phyloP scores from a whole-genome alignment of 2,888 invertebrate genomes.

The Drosophila basisetae region DNA sequence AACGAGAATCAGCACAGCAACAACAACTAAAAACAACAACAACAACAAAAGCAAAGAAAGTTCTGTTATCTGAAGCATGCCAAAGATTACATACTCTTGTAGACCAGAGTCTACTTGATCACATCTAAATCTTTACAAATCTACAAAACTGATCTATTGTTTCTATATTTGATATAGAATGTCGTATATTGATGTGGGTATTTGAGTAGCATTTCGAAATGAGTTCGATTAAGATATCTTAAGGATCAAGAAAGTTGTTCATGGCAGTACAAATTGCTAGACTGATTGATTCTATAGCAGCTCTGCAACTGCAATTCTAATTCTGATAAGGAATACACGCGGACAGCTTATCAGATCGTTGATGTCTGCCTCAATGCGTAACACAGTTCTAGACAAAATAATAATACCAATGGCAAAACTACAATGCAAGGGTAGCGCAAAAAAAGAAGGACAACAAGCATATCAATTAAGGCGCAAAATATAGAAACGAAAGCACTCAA shows the following conservation, averaged over 20 bases:
- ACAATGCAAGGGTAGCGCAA: not conserved
- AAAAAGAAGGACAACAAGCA: slow-evolving; percentile 10
- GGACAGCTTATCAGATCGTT: not conserved
- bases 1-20: slow-evolving; percentile 17
- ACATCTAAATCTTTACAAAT: not conserved
- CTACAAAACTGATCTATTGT: not conserved
- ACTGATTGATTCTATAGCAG: not conserved
- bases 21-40: slow-evolving; percentile 3
- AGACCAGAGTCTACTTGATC: not conserved
- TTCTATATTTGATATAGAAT: not conserved
- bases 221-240: not conserved
- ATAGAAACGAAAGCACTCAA: slow-evolving; percentile 69
- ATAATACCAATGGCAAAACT: not conserved
- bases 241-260: not conserved
- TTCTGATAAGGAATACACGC: not conserved
- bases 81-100: slow-evolving; percentile 5
- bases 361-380: not conserved
- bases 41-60: not conserved
- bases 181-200: not conserved
- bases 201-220: not conserved
- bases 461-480: slow-evolving; percentile 73
- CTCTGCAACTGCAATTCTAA: not conserved
- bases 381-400: not conserved
- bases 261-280: not conserved
- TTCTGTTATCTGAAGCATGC: too few species aligned